phyloP scores from a whole-genome alignment of 2,888 invertebrate species.

The Tenthredo livida region DNA sequence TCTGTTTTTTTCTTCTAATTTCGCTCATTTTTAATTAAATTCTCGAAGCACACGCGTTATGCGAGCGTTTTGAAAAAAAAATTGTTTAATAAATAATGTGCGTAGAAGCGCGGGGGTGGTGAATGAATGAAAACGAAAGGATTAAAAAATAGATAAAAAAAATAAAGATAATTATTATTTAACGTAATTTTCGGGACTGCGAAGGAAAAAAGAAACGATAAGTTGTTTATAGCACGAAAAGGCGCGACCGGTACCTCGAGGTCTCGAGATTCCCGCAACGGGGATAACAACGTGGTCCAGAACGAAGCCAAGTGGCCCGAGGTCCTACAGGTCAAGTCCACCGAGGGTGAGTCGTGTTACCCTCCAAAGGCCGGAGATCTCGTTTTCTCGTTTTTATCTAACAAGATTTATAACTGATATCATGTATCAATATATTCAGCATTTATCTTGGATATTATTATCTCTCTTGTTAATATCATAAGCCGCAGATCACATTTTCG shows the following conservation, averaged over 20 bases:
- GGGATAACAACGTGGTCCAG: conserved; percentile 49
- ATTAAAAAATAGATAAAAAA: background rate
- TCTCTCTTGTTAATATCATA: background rate
- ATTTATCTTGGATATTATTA: background rate
- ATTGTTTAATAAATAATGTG: no score
- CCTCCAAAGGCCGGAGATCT: conserved; percentile 38
- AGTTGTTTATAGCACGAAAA: conserved; percentile 65
- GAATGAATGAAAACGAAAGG: background rate
- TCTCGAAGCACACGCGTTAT: background rate
- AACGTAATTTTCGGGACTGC: background rate
- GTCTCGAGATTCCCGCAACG: conserved; percentile 25
- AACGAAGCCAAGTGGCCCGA: conserved; percentile 72
- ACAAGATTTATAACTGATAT: background rate
- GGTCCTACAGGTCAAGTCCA: conserved; percentile 71
- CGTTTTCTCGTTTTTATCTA: background rate
- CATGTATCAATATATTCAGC: background rate
- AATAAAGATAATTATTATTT: background rate
- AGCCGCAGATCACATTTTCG: background rate
- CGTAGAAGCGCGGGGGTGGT: no score
- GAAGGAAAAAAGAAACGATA: conserved; percentile 20
- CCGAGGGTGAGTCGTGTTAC: conserved; percentile 74
- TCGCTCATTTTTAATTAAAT: background rate
- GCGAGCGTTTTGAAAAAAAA: background rate
- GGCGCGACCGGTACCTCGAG: conserved; percentile 1
- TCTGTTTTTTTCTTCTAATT: background rate